Conservation (phyloP, 2,113 vertebrate genomes). For the Eupsittula cactorum region DNA sequence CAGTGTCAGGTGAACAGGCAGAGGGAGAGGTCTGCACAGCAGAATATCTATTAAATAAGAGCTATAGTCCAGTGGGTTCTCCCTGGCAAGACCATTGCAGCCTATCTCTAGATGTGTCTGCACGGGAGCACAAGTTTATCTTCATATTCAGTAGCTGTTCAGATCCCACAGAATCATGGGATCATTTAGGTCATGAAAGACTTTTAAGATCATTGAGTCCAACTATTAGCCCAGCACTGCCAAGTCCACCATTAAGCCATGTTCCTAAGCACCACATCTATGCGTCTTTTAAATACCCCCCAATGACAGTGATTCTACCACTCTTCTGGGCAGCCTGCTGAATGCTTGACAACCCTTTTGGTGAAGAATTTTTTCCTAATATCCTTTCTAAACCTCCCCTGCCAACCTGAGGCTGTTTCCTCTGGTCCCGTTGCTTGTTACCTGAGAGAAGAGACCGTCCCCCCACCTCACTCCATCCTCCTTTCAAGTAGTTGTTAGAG, state of each 20-base stretch:
- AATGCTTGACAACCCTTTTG: not conserved
- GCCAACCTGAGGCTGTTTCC: not conserved
- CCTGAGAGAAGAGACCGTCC: not conserved
- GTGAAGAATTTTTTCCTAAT: not conserved
- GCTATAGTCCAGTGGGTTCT: not conserved
- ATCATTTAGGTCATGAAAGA: not conserved
- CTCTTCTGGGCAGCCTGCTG: not conserved
- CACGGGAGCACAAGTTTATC: not conserved
- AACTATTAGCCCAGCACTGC: not conserved
- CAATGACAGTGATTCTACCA: not conserved
- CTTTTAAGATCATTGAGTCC: not conserved
- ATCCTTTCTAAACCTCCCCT: not conserved
- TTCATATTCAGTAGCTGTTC: not conserved
- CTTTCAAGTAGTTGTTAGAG: not conserved
- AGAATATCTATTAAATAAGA: not conserved
- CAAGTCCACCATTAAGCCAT: not conserved
- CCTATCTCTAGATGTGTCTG: accelerated
- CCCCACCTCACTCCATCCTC: not conserved
- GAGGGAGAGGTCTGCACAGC: not conserved
- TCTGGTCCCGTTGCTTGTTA: not conserved
- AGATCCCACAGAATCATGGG: not conserved
- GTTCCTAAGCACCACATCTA: not conserved
- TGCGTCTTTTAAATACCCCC: not conserved
- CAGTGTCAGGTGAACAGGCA: not conserved
- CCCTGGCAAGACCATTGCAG: not conserved